These are phyloP conservation scores for Conopomorpha cramerella DNA, from an alignment of 1,140 invertebrate genomes.

Conservation along the genomic window DNA sequence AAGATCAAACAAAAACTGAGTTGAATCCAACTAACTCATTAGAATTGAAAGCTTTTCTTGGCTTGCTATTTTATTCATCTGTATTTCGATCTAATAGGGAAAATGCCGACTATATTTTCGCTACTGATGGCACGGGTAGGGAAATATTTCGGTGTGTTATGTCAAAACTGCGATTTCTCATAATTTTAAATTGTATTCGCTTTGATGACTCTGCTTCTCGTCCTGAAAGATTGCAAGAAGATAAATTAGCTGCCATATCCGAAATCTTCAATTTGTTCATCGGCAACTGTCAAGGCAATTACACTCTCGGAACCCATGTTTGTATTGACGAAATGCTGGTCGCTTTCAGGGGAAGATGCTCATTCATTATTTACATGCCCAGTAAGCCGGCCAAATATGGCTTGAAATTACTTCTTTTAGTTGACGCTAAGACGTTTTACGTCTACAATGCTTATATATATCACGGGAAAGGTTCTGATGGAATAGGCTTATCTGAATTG, in stretches of 20 bases:
- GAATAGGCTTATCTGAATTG: slow-evolving; percentile 10
- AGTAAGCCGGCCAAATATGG: slow-evolving; percentile 53
- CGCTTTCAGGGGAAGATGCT: slow-evolving; percentile 11
- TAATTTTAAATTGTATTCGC: slow-evolving; percentile 8
- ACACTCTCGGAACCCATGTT: slow-evolving; percentile 10
- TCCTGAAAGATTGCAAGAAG: slow-evolving; percentile 6
- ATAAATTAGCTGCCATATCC: slow-evolving; percentile 20
- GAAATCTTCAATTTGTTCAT: slow-evolving; percentile 30
- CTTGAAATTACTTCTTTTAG: slow-evolving; percentile 25
- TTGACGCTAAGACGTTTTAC: slow-evolving; percentile 10
- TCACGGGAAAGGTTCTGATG: slow-evolving; percentile 15
- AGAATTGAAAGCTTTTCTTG: slow-evolving; percentile 15
- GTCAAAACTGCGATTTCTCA: slow-evolving; percentile 12
- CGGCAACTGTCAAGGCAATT: slow-evolving; percentile 20
- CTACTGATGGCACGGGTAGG: slow-evolving; percentile 10
- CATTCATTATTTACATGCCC: slow-evolving; percentile 12
- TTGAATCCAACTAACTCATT: slow-evolving; percentile 12
- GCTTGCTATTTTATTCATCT: slow-evolving; percentile 12
- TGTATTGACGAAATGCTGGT: slow-evolving; percentile 38
- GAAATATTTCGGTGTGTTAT: slow-evolving; percentile 13
- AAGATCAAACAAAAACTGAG: slow-evolving; percentile 16
- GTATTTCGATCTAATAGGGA: slow-evolving; percentile 17
- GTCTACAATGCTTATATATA: too few relatives aligned
- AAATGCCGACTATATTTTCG: slow-evolving; percentile 10
- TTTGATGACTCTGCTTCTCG: slow-evolving; percentile 13